Evolutionary conservation across 1,140 invertebrate genomes (phyloP), one percentile per base, ranked within the genome.

Genomic region (Colletes gigas): DNA sequence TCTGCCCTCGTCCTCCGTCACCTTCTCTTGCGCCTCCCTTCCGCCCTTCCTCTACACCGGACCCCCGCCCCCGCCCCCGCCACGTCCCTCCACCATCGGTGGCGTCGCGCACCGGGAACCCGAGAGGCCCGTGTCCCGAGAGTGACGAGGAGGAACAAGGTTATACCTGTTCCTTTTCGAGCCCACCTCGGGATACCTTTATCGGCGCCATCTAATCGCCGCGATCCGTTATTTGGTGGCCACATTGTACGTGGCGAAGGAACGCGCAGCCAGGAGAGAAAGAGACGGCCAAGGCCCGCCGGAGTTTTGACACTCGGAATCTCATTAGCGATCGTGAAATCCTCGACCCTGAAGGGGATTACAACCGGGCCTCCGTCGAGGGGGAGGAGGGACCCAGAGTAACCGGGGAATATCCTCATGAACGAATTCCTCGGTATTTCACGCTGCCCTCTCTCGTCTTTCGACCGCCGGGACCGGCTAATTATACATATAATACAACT

Each of bases 301-400:
- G 62, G 85, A 93, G 92, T 93, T 93, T 93, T 93, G 92, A 93
- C 92, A 92, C 90, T 90, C 88, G 87, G 92, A 92, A 93, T 93
- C 91, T 93, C 92, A 93, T 93, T 93, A 93, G 83, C 88, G 89
- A 91, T 91, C 90, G 86, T 90, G 90, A 91, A 88, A 92, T 89
- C 87, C 84, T 76, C 83, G 74, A 81, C 83, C 75, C 78, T 44
- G 72, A 73, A 59, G 70, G 65, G 84, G 88, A 89, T 90, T 89
- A 88, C 74, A 52, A 70, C 78, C 67, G 69, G 71, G 12, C 67
- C 39, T 19, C 50, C 19, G 19, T n/a, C 10, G 8, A 21, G 21
- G 19, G 59, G 7, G 30, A 8, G n/a, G 47, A 19, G 41, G 41
- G 15, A 10, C 8, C 41, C 15, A 75, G 50, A 39, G 15, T 5